Evolutionary conservation across 2,888 invertebrate species (phyloP), one percentile per base, ranked within the genome.

Genomic region (Temnothorax ravouxi): DNA sequence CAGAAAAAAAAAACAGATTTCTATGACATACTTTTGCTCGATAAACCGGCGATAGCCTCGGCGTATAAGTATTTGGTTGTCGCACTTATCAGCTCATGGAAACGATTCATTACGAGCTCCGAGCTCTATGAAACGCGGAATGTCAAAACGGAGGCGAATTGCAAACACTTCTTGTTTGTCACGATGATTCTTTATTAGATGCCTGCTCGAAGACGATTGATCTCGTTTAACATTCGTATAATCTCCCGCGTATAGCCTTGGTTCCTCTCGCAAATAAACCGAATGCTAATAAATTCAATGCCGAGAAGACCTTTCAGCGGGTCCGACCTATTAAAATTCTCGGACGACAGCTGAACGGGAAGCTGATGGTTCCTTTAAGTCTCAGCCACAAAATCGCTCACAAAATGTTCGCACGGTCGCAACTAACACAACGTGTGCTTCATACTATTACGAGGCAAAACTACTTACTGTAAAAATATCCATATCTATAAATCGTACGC

Each of bases 281-380:
- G 71, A 84, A 79, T n/a, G 52, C 67, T 76, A 89, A 91, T 86
- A 91, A 91, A 87, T 72, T 61, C 52, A 61, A 25, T 9, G 25
- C 38, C 62, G 18, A 5, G 71, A 18, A 56, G 52, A 67, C 75
- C 83, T 83, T 84, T 85, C 72, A 86, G 59, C 69, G 52, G 50
- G 72, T 72, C 62, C 81, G 54, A 44, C 61, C 87, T 88, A 86
- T 90, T 89, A 89, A 88, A 85, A 84, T 88, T 89, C 88, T 84
- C 38, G 86, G 41, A 76, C 86, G 76, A 85, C 88, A 87, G 86
- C 86, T 88, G 89, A 79, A 79, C 50, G 66, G 41, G 34, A 84
- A 47, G 79, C 71, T 82, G 84, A 89, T 79, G 72, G 80, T 61
- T 69, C 59, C 74, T 62, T 62, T 47, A 13, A 84, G 64, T 82